Base-by-base conservation (phyloP, 2,797 vertebrate genomes). In the Naso thynnoides region DNA sequence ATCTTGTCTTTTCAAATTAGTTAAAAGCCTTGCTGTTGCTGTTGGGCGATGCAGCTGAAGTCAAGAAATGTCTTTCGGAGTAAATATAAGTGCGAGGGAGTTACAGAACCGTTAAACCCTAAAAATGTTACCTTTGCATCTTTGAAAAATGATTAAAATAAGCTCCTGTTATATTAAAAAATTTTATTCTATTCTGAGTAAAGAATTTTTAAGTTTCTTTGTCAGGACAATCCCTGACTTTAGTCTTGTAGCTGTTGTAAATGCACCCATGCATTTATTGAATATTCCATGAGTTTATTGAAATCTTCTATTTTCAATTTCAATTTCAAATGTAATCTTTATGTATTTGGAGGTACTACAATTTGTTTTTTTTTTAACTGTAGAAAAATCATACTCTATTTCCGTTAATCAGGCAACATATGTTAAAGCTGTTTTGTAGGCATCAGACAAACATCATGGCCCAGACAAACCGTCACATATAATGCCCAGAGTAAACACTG, bases 1-100 rank as follows among this genome's bases (percentile, higher is more conserved):
- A 89, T 70, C 81, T 66, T 63, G 71, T 79, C 84, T 86, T 78
- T 89, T 83, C 81, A 87, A 88, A 89, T 89, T 91, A 89, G 88
- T 90, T 91, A 90, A 90, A 89, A 87, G 79, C 84, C 75, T 78
- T 76, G 57, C 78, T 81, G 77, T 74, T 87, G 76, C 68, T 83
- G 60, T 78, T 68, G 36, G 48, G 68, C 60, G 58, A 41, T 69
- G 60, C 70, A 81, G 58, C 79, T 81, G 66, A 79, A 79, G 69
- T 69, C 55, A 57, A 75, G 58, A 71, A 69, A 67, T 55, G 16
- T 52, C 68, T 83, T 72, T 50, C 67, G 59, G 55, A 73, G 41
- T 79, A 76, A 68, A 86, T 80, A 76, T 36, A 70, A 81, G 19
- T 31, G 19, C 56, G 52, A 59, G 13, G 36, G 21, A 75, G 29